Conservation (phyloP, 2,888 invertebrate genomes). For the Tenthredo amoena region DNA sequence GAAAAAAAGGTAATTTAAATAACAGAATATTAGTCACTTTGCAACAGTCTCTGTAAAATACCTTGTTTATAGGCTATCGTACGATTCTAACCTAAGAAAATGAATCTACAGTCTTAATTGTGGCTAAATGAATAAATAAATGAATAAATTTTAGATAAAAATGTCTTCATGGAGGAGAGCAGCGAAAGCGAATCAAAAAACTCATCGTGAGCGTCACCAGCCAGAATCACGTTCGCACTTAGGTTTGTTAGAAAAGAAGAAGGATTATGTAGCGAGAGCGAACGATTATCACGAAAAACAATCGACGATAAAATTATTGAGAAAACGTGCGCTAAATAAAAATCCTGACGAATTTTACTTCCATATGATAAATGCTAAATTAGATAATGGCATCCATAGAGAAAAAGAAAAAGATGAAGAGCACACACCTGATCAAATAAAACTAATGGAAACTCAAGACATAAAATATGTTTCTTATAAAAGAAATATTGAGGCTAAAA, state of each 20-base stretch:
- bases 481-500: constrained; percentile 89
- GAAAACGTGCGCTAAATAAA: constrained; percentile 91
- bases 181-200: constrained; percentile 90
- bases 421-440: constrained; percentile 90
- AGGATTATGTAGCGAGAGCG: constrained; percentile 90
- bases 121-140: background rate
- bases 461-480: constrained; percentile 94
- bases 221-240: constrained; percentile 88
- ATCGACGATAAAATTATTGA: constrained; percentile 88
- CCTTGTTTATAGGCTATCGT: background rate
- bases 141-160: constrained; percentile 56
- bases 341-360: constrained; percentile 99
- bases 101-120: background rate
- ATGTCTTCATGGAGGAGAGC: constrained; percentile 97
- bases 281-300: constrained; percentile 91
- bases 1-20: background rate
- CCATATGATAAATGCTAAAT: constrained; percentile 95
- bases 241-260: constrained; percentile 93
- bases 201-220: constrained; percentile 92
- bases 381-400: constrained; percentile 83
- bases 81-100: background rate
- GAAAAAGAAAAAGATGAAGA: constrained; percentile 85
- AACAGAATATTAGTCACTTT: background rate
- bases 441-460: constrained; percentile 95
- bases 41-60: background rate